Conservation (phyloP, 23 tunicate genomes). For the Ascidia mentula region DNA sequence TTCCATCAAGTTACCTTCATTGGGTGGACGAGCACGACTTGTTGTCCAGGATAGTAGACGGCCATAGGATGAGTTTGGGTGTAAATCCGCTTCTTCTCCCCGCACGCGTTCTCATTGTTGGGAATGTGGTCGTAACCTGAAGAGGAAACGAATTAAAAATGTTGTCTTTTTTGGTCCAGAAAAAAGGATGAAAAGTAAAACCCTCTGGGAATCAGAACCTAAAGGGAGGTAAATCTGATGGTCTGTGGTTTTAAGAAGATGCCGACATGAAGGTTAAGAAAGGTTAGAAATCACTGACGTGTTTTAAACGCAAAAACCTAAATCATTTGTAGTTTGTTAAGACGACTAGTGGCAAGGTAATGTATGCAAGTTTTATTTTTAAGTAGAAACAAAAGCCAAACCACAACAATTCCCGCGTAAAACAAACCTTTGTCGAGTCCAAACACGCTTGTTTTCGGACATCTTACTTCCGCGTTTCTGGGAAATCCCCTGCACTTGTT, state of each 20-base stretch:
- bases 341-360: too few species aligned
- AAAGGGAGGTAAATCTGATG: too few species aligned
- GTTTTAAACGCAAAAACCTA: neutral
- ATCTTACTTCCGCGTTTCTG: constrained; percentile 47
- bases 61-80: constrained; percentile 54
- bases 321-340: neutral
- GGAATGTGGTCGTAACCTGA: constrained; percentile 77
- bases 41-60: constrained; percentile 87
- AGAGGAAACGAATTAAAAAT: neutral
- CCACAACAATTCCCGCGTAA: too few species aligned
- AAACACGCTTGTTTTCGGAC: constrained; percentile 32
- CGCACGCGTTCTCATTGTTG: neutral
- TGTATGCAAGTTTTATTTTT: too few species aligned
- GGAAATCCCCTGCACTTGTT: constrained; percentile 80
- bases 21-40: constrained; percentile 93
- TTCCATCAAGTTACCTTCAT: constrained; percentile 77
- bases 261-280: too few species aligned
- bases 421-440: constrained; percentile 76
- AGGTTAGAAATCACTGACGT: too few species aligned
- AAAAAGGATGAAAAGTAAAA: too few species aligned
- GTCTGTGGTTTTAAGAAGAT: too few species aligned
- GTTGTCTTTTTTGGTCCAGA: too few species aligned
- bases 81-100: constrained; percentile 16
- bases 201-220: too few species aligned
- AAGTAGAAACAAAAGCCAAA: neutral